Base-by-base conservation (phyloP, 1,140 invertebrate species). In the Drosophila athabasca region DNA sequence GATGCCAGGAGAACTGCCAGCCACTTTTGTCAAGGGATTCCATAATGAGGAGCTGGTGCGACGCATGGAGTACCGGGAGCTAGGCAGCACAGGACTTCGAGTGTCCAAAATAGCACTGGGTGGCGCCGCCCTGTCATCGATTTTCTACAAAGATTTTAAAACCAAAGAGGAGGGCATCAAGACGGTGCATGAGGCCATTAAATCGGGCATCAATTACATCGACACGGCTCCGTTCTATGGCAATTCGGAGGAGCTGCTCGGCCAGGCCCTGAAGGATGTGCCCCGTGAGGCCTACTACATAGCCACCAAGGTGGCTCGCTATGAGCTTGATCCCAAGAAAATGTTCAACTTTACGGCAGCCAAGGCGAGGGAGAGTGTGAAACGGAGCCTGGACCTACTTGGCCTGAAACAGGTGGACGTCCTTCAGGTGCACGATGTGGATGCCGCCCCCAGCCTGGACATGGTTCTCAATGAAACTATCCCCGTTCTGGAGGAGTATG, bases 211-310 rank as follows among this genome's bases (percentile, higher is more conserved):
- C 17, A 99, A 99, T 93, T 98, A 97, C 72, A 95, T 99, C 53
- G 98, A 99, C 90, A 98, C 97, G 0, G 96, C 95, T 2, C 97
- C 97, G 0, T 98, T 95, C 94, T 99, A 99, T 91, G 97, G 97
- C 5, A 93, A 92, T 44, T 95, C 96, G 0, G 97, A 99, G 92
- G 93, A 92, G 72, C 92, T 96, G 26, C 92, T 98, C 8, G 98
- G 97, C 71, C 95, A 96, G 93, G 97, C 96, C 4, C 92, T 98
- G 0, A 93, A 94, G 91, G 94, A 92, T 45, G 93, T 98, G 61
- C 97, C 97, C 0, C 93, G 98, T 26, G 77, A 95, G 70, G 93
- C 96, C 2, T 99, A 96, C 92, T 98, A 97, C 85, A 94, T 99
- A n/a, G 96, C 95, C 9, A 98, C 97, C n/a, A 99, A 99, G 94